Evolutionary conservation across 2,797 vertebrate genomes (phyloP).

Genomic region (Sorex maritimensis): DNA sequence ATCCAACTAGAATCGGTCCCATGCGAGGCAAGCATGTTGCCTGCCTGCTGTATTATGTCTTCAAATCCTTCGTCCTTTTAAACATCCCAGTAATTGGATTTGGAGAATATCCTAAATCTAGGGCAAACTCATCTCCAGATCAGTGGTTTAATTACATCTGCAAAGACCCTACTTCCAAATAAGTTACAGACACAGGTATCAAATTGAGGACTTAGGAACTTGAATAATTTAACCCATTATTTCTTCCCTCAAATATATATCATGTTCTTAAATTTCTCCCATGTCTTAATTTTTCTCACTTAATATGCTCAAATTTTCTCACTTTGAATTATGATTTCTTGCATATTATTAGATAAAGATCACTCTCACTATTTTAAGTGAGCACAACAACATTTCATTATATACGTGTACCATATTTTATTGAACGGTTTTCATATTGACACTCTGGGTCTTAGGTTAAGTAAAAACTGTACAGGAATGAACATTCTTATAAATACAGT

Average conservation of each 20-base stretch:
- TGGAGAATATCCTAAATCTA: neutral
- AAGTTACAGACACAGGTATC: neutral
- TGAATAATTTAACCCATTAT: too few species aligned
- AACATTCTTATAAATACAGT: neutral
- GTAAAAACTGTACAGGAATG: neutral
- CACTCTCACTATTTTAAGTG: neutral
- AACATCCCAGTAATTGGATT: neutral
- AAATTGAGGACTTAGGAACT: neutral
- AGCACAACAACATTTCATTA: neutral
- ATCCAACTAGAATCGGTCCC: too few species aligned
- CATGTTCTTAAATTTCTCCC: neutral
- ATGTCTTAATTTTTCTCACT: neutral
- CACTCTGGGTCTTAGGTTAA: neutral
- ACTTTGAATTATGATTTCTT: too few species aligned
- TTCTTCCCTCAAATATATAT: neutral
- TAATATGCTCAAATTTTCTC: neutral
- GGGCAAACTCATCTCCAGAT: neutral
- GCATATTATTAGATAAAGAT: neutral
- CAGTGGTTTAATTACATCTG: too few species aligned
- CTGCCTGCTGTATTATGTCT: too few species aligned
- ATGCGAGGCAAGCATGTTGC: too few species aligned
- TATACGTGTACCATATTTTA: neutral
- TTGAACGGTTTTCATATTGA: neutral
- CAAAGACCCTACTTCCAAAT: conserved; percentile 15
- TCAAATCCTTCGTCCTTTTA: too few species aligned